A percentile compares a stretch with the other conserved stretches of the same genome.
Evolutionary conservation across 2,888 invertebrate genomes (phyloP).

Genomic region (Ophion slaviceki): DNA sequence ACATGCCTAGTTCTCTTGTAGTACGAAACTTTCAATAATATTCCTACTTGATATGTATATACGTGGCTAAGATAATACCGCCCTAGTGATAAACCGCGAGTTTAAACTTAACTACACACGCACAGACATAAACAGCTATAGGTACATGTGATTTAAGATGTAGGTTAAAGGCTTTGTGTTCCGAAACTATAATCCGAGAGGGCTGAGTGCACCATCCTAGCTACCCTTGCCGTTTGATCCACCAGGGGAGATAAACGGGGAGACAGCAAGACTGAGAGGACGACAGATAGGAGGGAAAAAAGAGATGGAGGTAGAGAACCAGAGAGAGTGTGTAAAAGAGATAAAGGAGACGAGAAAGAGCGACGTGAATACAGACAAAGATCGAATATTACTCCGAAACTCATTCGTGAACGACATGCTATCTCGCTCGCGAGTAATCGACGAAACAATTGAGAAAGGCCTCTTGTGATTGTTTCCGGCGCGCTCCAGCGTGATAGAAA

Average conservation of each 20-base stretch:
- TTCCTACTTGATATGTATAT: neutral
- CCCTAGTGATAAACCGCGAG: neutral
- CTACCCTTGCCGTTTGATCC: slow-evolving; percentile 43
- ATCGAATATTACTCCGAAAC: slow-evolving; percentile 14
- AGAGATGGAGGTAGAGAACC: neutral
- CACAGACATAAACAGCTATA: neutral
- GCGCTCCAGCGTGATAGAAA: neutral
- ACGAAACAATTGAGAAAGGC: slow-evolving; percentile 19
- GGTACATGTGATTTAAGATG: slow-evolving; percentile 1
- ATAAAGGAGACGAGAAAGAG: neutral
- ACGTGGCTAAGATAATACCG: neutral
- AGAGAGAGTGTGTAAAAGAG: neutral
- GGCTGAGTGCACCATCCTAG: slow-evolving; percentile 18
- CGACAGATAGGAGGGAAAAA: neutral
- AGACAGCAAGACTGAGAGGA: neutral
- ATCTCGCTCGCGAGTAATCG: slow-evolving; percentile 24
- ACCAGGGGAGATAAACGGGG: neutral
- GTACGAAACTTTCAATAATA: too few relatives aligned
- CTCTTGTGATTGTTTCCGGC: neutral
- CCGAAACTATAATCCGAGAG: slow-evolving; percentile 46
- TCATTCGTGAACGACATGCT: slow-evolving; percentile 18
- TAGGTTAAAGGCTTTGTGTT: slow-evolving; percentile 33
- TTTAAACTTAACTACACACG: neutral
- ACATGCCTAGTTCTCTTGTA: too few relatives aligned
- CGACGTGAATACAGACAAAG: neutral